A percentile compares a stretch with the other conserved stretches of the same genome.
These are phyloP conservation scores for Herpailurus yagouaroundi DNA, from an alignment of 2,113 vertebrate genomes.

Conservation along the genomic window DNA sequence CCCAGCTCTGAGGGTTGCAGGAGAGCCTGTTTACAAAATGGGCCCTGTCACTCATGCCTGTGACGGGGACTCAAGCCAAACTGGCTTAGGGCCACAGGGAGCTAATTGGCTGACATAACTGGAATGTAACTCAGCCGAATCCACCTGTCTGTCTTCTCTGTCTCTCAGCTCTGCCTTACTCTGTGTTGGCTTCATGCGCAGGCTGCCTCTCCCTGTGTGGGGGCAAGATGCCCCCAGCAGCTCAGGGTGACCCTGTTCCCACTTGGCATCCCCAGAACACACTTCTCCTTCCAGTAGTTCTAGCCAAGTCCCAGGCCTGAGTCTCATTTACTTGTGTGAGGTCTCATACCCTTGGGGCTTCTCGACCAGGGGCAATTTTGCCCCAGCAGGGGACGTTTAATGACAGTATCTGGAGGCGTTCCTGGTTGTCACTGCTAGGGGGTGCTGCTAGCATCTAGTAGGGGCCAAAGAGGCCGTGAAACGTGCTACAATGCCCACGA, in stretches of 20 bases:
- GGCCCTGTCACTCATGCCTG: background rate
- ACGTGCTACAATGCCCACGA: too few relatives aligned
- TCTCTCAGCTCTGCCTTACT: background rate
- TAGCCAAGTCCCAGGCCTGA: background rate
- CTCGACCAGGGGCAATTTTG: background rate
- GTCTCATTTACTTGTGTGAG: background rate
- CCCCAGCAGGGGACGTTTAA: background rate
- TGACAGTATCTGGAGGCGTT: background rate
- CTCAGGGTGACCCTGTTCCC: background rate
- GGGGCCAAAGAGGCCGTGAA: background rate
- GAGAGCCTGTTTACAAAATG: background rate
- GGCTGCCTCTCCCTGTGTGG: fast-evolving
- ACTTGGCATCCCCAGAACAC: too few relatives aligned
- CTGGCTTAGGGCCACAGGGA: background rate
- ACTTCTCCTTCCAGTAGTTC: background rate
- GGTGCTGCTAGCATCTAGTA: background rate
- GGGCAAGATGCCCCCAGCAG: background rate
- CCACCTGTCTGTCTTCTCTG: background rate
- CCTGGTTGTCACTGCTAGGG: background rate
- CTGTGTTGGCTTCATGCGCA: background rate
- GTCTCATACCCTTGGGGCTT: background rate
- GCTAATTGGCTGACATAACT: background rate
- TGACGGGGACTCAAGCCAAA: background rate
- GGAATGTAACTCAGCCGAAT: background rate
- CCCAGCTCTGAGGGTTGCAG: background rate